phyloP scores from a whole-genome alignment of 2,888 invertebrate genomes.

The Muscina levida region DNA sequence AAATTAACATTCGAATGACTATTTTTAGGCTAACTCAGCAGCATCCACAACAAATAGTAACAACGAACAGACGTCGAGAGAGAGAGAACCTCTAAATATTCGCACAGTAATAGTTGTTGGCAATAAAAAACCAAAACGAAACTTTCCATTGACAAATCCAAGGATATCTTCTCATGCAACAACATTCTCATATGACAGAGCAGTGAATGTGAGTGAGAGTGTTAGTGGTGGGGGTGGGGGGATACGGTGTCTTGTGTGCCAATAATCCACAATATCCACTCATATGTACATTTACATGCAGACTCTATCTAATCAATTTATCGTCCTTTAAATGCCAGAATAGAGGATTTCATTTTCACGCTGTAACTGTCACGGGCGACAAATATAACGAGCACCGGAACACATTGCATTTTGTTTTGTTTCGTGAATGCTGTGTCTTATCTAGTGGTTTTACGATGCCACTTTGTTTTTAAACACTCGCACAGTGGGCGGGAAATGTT shows the following conservation, averaged over 20 bases:
- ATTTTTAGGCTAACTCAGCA: conserved; percentile 71
- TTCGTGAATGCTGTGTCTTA: too few species aligned
- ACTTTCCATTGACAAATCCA: conserved; percentile 43
- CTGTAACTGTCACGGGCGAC: conserved; percentile 28
- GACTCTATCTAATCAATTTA: conserved; percentile 76
- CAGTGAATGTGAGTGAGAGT: too few species aligned
- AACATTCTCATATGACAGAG: neutral
- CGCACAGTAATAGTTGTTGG: neutral
- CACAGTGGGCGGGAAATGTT: too few species aligned
- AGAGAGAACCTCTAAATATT: too few species aligned
- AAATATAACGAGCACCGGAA: neutral
- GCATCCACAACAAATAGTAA: conserved; percentile 69
- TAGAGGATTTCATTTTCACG: conserved; percentile 67
- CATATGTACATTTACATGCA: conserved; percentile 32
- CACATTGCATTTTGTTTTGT: too few species aligned
- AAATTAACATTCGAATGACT: conserved; percentile 77
- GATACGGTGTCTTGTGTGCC: neutral
- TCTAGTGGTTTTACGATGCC: too few species aligned
- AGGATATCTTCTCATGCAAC: conserved; percentile 47
- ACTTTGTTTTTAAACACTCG: too few species aligned
- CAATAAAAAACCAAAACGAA: neutral
- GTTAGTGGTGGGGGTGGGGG: too few species aligned
- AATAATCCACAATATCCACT: conserved; percentile 11
- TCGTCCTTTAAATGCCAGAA: conserved; percentile 74
- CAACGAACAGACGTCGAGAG: conserved; percentile 12